Conservation (phyloP, 1,140 invertebrate species). For the Cylas formicarius region DNA sequence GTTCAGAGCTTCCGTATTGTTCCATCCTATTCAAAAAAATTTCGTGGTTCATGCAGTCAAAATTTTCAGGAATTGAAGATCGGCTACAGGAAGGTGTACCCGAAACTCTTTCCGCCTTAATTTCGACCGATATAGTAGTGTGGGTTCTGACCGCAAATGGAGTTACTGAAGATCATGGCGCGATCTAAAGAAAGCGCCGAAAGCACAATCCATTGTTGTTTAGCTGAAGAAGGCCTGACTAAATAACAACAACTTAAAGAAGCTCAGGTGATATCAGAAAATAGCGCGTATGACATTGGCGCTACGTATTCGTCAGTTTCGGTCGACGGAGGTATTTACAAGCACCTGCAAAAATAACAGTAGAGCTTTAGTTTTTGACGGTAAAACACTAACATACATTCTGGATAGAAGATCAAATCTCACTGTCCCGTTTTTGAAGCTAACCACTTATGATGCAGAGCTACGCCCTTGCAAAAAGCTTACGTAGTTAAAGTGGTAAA, state of each 20-base stretch:
- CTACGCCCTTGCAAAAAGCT: conserved; percentile 93
- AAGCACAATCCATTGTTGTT: conserved; percentile 64
- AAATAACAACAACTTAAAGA: no score
- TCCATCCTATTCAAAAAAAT: no score
- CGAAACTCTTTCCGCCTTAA: conserved; percentile 72
- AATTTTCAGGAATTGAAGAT: conserved; percentile 62
- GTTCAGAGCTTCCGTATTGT: no score
- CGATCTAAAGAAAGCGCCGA: conserved; percentile 77
- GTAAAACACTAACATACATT: conserved; percentile 81
- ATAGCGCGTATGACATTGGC: background rate
- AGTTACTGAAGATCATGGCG: conserved; percentile 72
- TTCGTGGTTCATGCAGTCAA: no score
- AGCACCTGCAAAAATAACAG: conserved; percentile 11
- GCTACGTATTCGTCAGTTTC: background rate
- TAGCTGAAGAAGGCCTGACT: conserved; percentile 55
- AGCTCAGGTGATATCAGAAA: background rate
- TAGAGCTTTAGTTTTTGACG: conserved; percentile 82
- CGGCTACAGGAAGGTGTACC: conserved; percentile 85
- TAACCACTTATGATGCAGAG: conserved; percentile 88
- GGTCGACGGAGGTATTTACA: background rate
- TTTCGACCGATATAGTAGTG: conserved; percentile 84
- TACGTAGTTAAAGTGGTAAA: conserved; percentile 73
- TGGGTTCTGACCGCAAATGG: conserved; percentile 90
- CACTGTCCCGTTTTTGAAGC: conserved; percentile 76
- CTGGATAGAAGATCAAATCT: conserved; percentile 71